Conservation (phyloP, 2,113 vertebrate species). For the Neomonachus schauinslandi region DNA sequence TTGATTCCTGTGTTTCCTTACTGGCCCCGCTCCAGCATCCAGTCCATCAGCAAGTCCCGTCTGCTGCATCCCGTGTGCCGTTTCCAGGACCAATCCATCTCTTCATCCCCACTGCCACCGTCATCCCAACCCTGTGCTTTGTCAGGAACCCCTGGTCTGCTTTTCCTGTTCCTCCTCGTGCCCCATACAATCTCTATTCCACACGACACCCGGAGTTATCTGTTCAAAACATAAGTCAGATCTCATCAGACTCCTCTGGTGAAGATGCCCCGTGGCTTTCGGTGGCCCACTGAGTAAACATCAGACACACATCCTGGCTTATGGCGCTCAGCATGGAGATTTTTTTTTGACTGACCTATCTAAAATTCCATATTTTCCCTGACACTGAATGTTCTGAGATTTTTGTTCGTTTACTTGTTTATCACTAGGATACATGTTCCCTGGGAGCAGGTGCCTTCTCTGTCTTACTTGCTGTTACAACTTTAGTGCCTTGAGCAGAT, state of each 20-base stretch:
- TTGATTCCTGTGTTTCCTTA: not conserved
- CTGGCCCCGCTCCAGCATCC: not conserved
- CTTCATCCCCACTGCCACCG: accelerated
- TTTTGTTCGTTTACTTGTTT: not conserved
- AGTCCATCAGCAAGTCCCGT: not conserved
- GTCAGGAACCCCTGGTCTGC: not conserved
- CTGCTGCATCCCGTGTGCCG: accelerated
- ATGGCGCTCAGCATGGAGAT: accelerated
- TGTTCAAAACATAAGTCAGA: not conserved
- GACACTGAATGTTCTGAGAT: not conserved
- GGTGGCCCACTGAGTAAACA: accelerated
- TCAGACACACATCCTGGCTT: accelerated
- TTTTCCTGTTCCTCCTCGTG: not conserved
- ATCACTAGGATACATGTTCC: too few species aligned
- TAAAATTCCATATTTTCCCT: not conserved
- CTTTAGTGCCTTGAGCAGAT: not conserved
- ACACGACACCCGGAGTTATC: not conserved
- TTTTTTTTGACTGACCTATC: not conserved
- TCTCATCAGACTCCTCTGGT: not conserved
- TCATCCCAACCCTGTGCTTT: not conserved
- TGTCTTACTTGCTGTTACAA: not conserved
- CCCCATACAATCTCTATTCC: accelerated
- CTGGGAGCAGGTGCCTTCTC: not conserved
- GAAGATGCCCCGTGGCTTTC: accelerated
- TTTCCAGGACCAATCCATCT: not conserved